Evolutionary conservation across 2,113 vertebrate species (phyloP).

Genomic region (Tursiops truncatus): DNA sequence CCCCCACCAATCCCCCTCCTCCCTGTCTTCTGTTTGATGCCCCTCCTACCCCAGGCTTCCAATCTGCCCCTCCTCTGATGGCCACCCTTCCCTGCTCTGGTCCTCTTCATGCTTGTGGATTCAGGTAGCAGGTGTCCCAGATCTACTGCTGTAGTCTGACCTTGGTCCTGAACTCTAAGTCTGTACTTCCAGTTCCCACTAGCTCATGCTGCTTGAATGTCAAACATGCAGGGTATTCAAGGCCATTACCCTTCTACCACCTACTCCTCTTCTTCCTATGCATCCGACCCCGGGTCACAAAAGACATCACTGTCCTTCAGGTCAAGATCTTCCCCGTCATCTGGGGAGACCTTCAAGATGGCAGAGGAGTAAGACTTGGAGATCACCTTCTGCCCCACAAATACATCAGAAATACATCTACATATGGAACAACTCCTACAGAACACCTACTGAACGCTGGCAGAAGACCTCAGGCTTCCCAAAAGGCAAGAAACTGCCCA

Average conservation of each 20-base stretch:
- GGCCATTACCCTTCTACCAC: neutral
- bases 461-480: too few relatives aligned
- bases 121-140: neutral
- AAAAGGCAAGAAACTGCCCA: too few relatives aligned
- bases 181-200: neutral
- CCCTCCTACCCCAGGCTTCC: neutral
- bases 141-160: neutral
- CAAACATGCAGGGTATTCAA: neutral
- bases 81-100: neutral
- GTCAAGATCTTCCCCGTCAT: too few relatives aligned
- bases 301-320: neutral
- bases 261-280: neutral
- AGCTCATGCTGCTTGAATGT: neutral
- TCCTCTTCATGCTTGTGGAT: neutral
- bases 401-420: too few relatives aligned
- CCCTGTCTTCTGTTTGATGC: neutral
- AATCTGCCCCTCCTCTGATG: neutral
- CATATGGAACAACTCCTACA: too few relatives aligned
- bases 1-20: neutral
- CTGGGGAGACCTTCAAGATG: too few relatives aligned
- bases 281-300: rapidly evolving
- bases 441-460: too few relatives aligned
- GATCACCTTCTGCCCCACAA: too few relatives aligned
- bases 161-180: neutral
- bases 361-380: too few relatives aligned